Conservation (phyloP, 2,797 vertebrate genomes). For the Coluber constrictor region DNA sequence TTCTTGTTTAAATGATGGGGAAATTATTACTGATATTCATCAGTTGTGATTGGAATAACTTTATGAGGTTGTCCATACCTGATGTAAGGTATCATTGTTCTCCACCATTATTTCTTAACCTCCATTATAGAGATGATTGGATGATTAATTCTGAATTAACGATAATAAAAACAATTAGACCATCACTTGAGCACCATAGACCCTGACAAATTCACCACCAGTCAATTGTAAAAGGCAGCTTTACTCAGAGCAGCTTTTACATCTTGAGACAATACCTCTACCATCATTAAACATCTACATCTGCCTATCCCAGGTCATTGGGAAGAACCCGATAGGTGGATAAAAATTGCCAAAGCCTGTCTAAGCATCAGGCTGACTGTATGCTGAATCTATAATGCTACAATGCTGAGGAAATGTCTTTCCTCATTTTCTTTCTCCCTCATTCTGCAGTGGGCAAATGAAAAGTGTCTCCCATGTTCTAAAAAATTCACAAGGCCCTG, state of each 20-base stretch:
- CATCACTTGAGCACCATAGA: no score
- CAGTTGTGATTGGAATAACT: background rate
- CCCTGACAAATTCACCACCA: no score
- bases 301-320: background rate
- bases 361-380: background rate
- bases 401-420: background rate
- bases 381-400: background rate
- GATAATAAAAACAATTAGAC: no score
- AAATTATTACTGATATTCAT: background rate
- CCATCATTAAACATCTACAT: background rate
- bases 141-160: background rate
- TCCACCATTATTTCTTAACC: constrained; percentile 58
- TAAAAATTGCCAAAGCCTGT: background rate
- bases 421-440: background rate
- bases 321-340: background rate
- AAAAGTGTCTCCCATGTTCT: background rate
- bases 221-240: no score
- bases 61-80: background rate
- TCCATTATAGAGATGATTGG: constrained; percentile 51
- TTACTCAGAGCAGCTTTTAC: no score
- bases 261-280: background rate
- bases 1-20: background rate
- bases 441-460: background rate
- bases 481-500: background rate
- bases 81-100: constrained; percentile 53